These are phyloP conservation scores for Syritta pipiens DNA, from an alignment of 2,888 invertebrate genomes.

Conservation along the genomic window DNA sequence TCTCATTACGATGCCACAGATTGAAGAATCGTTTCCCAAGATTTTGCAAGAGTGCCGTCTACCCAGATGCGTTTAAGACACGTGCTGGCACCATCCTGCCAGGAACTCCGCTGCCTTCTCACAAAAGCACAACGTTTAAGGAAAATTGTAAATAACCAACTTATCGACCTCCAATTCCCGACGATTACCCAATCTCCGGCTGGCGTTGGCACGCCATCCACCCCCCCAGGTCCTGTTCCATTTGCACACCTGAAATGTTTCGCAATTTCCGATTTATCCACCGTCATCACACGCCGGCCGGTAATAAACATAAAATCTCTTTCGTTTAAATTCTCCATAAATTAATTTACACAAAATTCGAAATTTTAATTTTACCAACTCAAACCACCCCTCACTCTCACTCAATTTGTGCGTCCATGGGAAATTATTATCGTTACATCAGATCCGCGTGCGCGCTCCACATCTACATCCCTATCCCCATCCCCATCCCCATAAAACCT, in stretches of 20 bases:
- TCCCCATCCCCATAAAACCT: not conserved
- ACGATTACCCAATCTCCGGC: no score
- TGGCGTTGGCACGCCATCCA: no score
- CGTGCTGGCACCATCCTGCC: no score
- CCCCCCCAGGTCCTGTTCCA: no score
- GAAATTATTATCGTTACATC: constrained; percentile 54
- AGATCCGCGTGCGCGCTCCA: constrained; percentile 12
- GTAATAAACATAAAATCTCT: constrained; percentile 12
- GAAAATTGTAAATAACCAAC: no score
- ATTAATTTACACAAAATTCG: constrained; percentile 39
- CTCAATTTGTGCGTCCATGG: constrained; percentile 17
- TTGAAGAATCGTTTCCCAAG: no score
- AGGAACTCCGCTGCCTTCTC: no score
- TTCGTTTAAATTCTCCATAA: constrained; percentile 41
- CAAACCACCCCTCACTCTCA: not conserved
- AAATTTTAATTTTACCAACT: constrained; percentile 27
- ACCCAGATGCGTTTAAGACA: no score
- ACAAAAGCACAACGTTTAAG: no score
- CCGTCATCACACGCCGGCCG: not conserved
- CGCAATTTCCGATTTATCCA: constrained; percentile 19
- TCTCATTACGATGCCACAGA: no score
- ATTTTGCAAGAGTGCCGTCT: no score
- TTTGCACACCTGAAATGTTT: constrained; percentile 5
- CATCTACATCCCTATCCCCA: not conserved
- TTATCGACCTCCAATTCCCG: no score